Percentiles rank a stretch among this genome's conserved stretches.
These are phyloP conservation scores for Enoplosus armatus DNA, from an alignment of 2,797 vertebrate genomes.

Conservation along the genomic window DNA sequence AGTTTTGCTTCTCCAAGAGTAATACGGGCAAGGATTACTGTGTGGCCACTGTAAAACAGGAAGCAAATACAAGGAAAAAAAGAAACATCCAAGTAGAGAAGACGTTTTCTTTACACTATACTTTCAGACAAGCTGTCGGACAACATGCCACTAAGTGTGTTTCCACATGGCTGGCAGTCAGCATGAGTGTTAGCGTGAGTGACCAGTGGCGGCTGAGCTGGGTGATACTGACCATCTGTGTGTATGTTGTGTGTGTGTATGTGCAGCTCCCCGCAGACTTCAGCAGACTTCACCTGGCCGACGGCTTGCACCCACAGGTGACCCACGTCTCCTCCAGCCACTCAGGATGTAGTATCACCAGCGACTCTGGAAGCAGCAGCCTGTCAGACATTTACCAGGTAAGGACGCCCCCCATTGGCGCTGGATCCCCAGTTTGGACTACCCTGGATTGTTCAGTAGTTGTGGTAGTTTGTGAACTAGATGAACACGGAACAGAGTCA, in stretches of 20 bases:
- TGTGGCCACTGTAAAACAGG: not conserved
- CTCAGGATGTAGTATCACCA: conserved; percentile 99
- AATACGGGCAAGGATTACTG: not conserved
- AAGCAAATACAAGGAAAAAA: not conserved
- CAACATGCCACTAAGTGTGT: not conserved
- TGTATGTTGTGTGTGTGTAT: conserved; percentile 76
- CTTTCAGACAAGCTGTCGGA: not conserved
- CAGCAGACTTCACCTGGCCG: conserved; percentile 98
- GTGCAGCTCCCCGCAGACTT: conserved; percentile 98
- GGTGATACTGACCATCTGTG: conserved; percentile 79
- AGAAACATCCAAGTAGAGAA: not conserved
- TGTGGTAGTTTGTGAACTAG: conserved; percentile 9
- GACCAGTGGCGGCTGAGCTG: conserved; percentile 49
- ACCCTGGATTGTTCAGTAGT: conserved; percentile 16
- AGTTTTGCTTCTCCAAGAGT: not conserved
- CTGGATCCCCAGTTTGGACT: conserved; percentile 43
- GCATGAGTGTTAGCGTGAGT: conserved; percentile 53
- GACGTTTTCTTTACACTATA: not conserved
- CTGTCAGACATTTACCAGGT: conserved; percentile 99
- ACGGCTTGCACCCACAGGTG: conserved; percentile 99
- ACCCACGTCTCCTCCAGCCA: conserved; percentile 99
- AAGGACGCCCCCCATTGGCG: conserved; percentile 67
- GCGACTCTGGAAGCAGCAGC: conserved; percentile 99
- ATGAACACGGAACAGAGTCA: not conserved
- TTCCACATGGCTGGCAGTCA: conserved; percentile 20